Evolutionary conservation across 2,113 vertebrate genomes (phyloP), one percentile per base, ranked within the genome.

Genomic region (Sylvietta virens): DNA sequence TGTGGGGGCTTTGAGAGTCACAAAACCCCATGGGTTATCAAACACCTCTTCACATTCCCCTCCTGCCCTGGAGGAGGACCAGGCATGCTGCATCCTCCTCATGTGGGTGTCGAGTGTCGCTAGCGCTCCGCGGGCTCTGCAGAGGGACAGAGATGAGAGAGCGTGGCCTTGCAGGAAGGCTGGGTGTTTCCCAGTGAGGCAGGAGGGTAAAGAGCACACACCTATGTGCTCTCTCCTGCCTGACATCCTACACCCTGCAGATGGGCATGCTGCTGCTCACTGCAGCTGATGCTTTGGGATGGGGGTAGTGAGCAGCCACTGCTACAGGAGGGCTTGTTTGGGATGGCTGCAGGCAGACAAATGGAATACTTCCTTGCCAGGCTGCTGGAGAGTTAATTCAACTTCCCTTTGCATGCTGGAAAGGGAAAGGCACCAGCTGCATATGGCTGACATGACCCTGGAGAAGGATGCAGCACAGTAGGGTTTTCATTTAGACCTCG

Each of bases 91-190:
- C 56, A 31, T 27, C 58, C 33, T 50, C 65, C 61, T 86, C 40
- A 16, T 48, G 69, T 30, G 78, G 65, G n/a, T n/a, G n/a, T n/a
- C n/a, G n/a, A n/a, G n/a, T 7, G 61, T 10, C 57, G 82, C 48
- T 8, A 6, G 50, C 0, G 0, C 0, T 1, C 45, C 3, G 0
- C 1, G 1, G 20, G 70, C n/a, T 84, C 65, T 8, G 19, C 56
- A 20, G 65, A 7, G 14, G 67, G 0, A 0, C 57, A 4, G 39
- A 22, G 33, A 3, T 2, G 5, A 28, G 54, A 15, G 21, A 62
- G 17, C 0, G 0, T 4, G 31, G 65, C 37, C 19, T 18, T 39
- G 50, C 21, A n/a, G 70, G 60, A 15, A 61, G 56, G 86, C 45
- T 35, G 37, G 3, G 3, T 8, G 31, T 6, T 42, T 33, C 40